These are phyloP conservation scores for Echinops telfairi DNA, from an alignment of 2,113 vertebrate genomes.

Conservation along the genomic window DNA sequence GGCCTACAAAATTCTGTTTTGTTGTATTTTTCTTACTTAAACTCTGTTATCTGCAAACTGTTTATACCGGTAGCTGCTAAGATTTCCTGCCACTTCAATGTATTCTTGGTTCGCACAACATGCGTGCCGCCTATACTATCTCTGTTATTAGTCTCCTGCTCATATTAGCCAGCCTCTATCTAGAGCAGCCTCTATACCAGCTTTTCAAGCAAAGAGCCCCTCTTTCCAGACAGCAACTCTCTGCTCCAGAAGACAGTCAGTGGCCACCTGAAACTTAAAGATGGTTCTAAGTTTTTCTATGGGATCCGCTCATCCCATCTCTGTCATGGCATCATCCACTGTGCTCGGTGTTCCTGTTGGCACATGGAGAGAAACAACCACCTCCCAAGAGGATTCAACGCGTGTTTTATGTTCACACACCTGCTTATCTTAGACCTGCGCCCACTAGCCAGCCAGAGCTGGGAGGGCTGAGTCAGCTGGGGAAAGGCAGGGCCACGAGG, in stretches of 20 bases:
- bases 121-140: background rate
- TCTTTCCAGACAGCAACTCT: background rate
- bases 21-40: background rate
- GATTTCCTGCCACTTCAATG: background rate
- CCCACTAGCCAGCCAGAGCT: conserved; percentile 51
- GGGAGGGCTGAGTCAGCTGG: background rate
- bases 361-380: conserved; percentile 33
- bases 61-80: background rate
- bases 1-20: background rate
- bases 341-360: background rate
- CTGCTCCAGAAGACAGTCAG: background rate
- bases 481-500: background rate
- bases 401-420: background rate
- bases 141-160: background rate
- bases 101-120: background rate
- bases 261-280: background rate
- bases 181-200: background rate
- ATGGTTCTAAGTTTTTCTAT: background rate
- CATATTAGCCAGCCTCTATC: background rate
- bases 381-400: background rate
- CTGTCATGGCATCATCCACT: background rate
- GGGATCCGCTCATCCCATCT: background rate
- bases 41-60: background rate
- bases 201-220: too few relatives aligned
- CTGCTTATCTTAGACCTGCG: background rate